Base-by-base conservation (phyloP, 2,113 vertebrate genomes). In the Paramormyrops kingsleyae region DNA sequence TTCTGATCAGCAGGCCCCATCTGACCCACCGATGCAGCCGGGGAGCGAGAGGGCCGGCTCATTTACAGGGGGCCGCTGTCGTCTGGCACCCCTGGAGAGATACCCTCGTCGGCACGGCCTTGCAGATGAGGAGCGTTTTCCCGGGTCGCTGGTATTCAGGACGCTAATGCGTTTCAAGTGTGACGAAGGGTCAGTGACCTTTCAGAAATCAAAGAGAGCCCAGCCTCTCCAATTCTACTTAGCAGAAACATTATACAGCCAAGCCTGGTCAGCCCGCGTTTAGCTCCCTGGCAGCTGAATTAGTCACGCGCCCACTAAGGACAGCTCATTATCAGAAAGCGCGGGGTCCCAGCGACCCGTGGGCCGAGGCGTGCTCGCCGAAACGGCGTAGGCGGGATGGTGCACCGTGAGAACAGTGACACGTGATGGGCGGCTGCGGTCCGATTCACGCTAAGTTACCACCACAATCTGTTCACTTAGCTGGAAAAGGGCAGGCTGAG, bases 121-220 rank as follows among this genome's bases (percentile, higher is more conserved):
- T 85, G 52, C 31, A 53, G 90, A 89, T 88, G 7, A 83, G 46
- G 39, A 24, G 44, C 88, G 66, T 17, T 66, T 80, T 49, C 21
- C 12, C 2, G 17, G 49, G 53, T 46, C 7, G n/a, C 27, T 7
- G 35, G 59, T 62, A n/a, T 31, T 49, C 31, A n/a, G 56, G 59
- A 24, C 84, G 21, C 89, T 90, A 90, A 90, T 90, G 89, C 89
- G 50, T 90, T 90, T 90, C 89, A 77, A 90, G 89, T 90, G 53
- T 84, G 83, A 90, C n/a, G 50, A 74, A 90, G 62, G 83, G 89
- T 87, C 66, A 90, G n/a, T 42, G 24, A 66, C 83, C 56, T 90
- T 87, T 74, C 62, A 62, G 21, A 90, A 47, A 62, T 53, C 46
- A 53, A 87, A 87, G 50, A 27, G 42, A 85, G 46, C 83, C 89